Evolutionary conservation across 1,140 invertebrate genomes (phyloP), one percentile per base, ranked within the genome.

Genomic region (Papilio machaon): DNA sequence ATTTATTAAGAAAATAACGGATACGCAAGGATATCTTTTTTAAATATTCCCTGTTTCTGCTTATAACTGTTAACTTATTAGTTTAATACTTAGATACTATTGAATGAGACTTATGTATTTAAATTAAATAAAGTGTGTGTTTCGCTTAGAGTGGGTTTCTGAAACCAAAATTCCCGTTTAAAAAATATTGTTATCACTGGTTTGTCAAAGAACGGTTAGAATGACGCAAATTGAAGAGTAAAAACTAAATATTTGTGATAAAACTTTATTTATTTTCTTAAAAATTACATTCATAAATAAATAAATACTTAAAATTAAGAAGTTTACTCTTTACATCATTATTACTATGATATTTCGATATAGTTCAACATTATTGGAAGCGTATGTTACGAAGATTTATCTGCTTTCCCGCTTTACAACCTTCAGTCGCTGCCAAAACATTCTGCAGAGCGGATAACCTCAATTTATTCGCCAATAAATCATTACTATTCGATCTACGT

Each of bases 361-460:
- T 49, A 49, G 11, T 6, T 52, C 15, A 13, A 17, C 49, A 6
- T 52, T 17, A 52, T 52, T 43, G 38, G 4, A 52, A n/a, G 5
- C 52, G 76, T 23, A 35, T 17, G 54, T 78, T 78, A 11, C 35
- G 35, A 17, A 78, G 54, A 60, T 78, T 78, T 15, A 35, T 10
- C 19, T 54, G 52, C 60, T 78, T 78, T 4, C 76, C 38, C 15
- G 60, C 8, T 49, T 19, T 78, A 49, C 38, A 46, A 60, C 58
- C 10, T 11, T 78, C 54, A 30, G 76, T 58, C 15, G 76, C 76
- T 10, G 76, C 58, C n/a, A 78, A 30, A 43, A 78, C 54, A 46
- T 78, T 78, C 35, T 78, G 76, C 15, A 78, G 35, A 46, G 58
- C 76, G n/a, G 76, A 78, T 60, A 78, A 60, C 35, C 58, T 60